Evolutionary conservation across 2,113 vertebrate species (phyloP), one percentile per base, ranked within the genome.

Genomic region (Anthoscopus minutus): DNA sequence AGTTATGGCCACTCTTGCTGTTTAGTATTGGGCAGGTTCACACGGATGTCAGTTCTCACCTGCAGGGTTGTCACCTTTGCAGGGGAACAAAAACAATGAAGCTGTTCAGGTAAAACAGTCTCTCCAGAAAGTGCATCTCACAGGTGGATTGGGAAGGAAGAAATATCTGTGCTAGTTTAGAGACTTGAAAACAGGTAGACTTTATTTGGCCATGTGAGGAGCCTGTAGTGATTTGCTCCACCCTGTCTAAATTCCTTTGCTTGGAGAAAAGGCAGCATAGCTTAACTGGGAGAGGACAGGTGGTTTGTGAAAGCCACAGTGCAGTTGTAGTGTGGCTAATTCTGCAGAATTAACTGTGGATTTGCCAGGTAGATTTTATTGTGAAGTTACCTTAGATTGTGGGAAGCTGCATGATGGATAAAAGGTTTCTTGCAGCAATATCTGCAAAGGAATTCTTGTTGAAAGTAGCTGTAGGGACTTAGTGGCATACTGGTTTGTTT

Each of bases 31-130:
- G 73, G 87, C 47, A 61, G 21, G 4, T 89, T 85, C 73, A 92
- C 53, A 13, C 27, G 80, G 57, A 89, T 91, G 81, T 70, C 47
- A 60, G 76, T 88, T 94, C 80, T 95, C 76, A 88, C 1, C 67
- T 77, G 48, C 71, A 74, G n/a, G n/a, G n/a, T n/a, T n/a, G n/a
- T n/a, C n/a, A n/a, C n/a, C n/a, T n/a, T 90, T 90, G 23, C 70
- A 83, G 40, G 94, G 73, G 25, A 91, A 35, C 48, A 50, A 86
- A 86, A 87, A 69, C 38, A 65, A 77, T 95, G 88, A 95, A 96
- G 60, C 81, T 86, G 37, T 96, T 97, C 92, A 96, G 93, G 92
- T 96, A 96, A 95, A 96, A 85, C 12, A 38, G 66, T 71, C 44
- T 90, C 27, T 81, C 67, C 92, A 66, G 44, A 71, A 73, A n/a